phyloP scores from a whole-genome alignment of 2,888 invertebrate genomes.

The Ophion obscuratus region DNA sequence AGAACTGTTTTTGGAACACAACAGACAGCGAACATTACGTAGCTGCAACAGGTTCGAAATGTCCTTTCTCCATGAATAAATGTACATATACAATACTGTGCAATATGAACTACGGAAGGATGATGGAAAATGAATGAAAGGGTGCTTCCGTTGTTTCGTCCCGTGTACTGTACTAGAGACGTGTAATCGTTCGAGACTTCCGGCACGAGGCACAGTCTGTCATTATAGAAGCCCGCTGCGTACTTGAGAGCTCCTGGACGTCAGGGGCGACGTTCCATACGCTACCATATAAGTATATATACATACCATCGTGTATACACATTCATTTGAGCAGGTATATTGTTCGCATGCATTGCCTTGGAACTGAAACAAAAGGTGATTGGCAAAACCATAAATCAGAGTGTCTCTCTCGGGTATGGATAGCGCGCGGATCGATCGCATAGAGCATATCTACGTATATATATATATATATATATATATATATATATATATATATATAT shows the following conservation, averaged over 20 bases:
- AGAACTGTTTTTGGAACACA: too few relatives aligned
- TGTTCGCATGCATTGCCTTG: constrained; percentile 60
- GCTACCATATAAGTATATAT: not conserved
- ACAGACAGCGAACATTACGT: too few relatives aligned
- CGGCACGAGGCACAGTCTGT: constrained; percentile 35
- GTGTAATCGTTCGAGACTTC: constrained; percentile 4
- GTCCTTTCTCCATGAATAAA: too few relatives aligned
- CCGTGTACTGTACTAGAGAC: not conserved
- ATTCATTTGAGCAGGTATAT: not conserved
- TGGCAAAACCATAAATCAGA: constrained; percentile 72
- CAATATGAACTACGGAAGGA: not conserved
- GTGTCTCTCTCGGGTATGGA: constrained; percentile 62
- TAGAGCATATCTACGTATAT: not conserved
- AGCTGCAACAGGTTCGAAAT: too few relatives aligned
- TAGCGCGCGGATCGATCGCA: constrained; percentile 52
- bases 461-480: constrained; percentile 23
- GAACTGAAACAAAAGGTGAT: constrained; percentile 70
- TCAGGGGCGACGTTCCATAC: constrained; percentile 19
- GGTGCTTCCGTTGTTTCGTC: not conserved
- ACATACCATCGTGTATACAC: not conserved
- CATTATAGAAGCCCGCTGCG: constrained; percentile 59
- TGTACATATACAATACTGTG: too few relatives aligned
- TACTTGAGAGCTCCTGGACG: constrained; percentile 56
- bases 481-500: constrained; percentile 13
- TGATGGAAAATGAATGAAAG: not conserved